Evolutionary conservation across 2,113 vertebrate species (phyloP).

Genomic region (Meleagris gallopavo): DNA sequence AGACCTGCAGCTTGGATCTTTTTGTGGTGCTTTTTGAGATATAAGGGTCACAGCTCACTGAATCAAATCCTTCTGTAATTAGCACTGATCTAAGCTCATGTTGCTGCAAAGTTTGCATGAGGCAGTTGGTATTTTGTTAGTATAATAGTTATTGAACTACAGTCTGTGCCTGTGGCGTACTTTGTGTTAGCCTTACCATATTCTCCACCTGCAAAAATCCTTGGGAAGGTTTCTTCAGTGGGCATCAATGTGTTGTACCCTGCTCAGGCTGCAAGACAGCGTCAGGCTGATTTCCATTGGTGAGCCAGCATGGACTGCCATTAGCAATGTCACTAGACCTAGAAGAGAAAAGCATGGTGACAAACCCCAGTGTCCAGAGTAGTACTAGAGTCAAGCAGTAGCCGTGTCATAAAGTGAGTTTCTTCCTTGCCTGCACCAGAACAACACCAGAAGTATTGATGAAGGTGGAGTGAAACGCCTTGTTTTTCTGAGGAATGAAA

Average conservation of each 20-base stretch:
- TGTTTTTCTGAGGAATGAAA: background rate
- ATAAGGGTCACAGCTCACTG: background rate
- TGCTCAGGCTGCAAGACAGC: background rate
- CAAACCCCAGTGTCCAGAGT: background rate
- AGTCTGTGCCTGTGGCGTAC: background rate
- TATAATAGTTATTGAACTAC: background rate
- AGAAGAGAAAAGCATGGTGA: background rate
- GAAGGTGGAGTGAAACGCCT: background rate
- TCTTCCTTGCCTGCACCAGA: background rate
- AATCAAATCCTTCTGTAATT: slow-evolving; percentile 52
- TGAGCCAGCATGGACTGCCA: background rate
- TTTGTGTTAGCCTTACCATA: background rate
- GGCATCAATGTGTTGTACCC: background rate
- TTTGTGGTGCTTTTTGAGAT: slow-evolving; percentile 11
- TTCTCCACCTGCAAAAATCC: background rate
- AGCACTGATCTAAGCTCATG: background rate
- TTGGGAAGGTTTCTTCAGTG: background rate
- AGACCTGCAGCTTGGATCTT: background rate
- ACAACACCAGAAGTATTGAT: background rate
- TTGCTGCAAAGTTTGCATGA: background rate
- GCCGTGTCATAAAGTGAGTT: background rate
- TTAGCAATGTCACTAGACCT: background rate
- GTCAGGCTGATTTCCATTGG: background rate
- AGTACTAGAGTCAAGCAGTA: background rate
- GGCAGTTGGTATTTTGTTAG: background rate